Evolutionary conservation across 2,888 invertebrate species (phyloP).

Genomic region (Kuschelorhynchus macadamiae): DNA sequence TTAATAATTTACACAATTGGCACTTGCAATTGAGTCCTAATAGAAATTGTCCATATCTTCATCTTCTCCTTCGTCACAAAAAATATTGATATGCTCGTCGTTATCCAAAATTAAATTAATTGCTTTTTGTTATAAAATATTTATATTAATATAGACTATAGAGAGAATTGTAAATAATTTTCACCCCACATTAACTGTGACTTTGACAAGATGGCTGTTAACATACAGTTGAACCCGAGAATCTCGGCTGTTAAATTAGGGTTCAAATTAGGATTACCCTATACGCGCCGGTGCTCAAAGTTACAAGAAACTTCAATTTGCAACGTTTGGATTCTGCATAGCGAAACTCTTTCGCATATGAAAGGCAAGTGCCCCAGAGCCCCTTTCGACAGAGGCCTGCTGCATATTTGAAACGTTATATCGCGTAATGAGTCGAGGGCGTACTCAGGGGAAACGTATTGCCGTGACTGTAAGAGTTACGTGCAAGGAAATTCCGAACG

Average conservation of each 20-base stretch:
- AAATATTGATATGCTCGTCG: too few species aligned
- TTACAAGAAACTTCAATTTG: conserved; percentile 49
- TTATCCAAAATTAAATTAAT: too few species aligned
- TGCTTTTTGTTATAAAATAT: too few species aligned
- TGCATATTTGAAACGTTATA: conserved; percentile 61
- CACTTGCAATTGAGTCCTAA: too few species aligned
- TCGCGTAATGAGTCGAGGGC: conserved; percentile 59
- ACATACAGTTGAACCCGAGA: conserved; percentile 21
- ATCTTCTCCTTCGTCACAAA: too few species aligned
- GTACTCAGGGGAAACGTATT: conserved; percentile 55
- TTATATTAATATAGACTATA: too few species aligned
- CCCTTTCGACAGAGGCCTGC: conserved; percentile 47
- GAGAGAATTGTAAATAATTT: too few species aligned
- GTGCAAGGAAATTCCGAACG: conserved; percentile 44
- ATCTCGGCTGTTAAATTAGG: conserved; percentile 37
- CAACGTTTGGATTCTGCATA: conserved; percentile 33
- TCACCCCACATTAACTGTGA: not conserved
- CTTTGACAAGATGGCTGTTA: conserved; percentile 27
- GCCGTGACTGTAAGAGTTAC: conserved; percentile 53
- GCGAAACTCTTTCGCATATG: conserved; percentile 31
- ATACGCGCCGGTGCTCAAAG: conserved; percentile 42
- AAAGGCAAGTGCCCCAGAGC: conserved; percentile 44
- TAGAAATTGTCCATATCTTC: too few species aligned
- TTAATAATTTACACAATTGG: too few species aligned
- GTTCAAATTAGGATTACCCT: conserved; percentile 41